These are phyloP conservation scores for Eulithis prunata DNA, from an alignment of 2,888 invertebrate species.

Conservation along the genomic window DNA sequence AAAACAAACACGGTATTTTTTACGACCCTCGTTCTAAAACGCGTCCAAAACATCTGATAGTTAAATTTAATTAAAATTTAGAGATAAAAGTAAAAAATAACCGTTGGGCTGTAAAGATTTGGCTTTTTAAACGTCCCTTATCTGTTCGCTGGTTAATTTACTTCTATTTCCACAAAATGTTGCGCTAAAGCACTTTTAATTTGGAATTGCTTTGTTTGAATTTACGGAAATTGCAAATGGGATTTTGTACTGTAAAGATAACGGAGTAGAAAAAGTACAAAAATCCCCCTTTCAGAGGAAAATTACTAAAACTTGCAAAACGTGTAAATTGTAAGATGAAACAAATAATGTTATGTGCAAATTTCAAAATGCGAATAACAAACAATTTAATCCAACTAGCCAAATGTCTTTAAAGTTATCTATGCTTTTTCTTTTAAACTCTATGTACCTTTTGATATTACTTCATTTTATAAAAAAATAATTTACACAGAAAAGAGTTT, in stretches of 20 bases:
- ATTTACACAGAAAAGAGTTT: too few relatives aligned
- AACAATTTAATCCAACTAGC: too few relatives aligned
- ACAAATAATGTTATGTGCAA: not conserved
- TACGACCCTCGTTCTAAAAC: conserved; percentile 24
- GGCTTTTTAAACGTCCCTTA: conserved; percentile 33
- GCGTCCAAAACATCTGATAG: conserved; percentile 30
- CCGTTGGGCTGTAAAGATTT: conserved; percentile 32
- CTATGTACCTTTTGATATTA: too few relatives aligned
- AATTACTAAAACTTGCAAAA: not conserved
- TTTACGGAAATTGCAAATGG: conserved; percentile 36
- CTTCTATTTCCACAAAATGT: conserved; percentile 49
- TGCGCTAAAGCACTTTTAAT: conserved; percentile 45
- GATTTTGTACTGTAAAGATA: conserved; percentile 33
- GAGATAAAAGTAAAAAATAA: conserved; percentile 36
- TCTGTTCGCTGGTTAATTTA: conserved; percentile 49
- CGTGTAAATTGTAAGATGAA: not conserved
- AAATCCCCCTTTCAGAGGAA: not conserved
- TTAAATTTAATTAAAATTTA: conserved; percentile 35
- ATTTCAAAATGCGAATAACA: too few relatives aligned
- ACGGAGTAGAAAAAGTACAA: not conserved
- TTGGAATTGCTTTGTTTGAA: conserved; percentile 48
- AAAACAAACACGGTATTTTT: conserved; percentile 30
- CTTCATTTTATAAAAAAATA: too few relatives aligned
- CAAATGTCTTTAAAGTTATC: too few relatives aligned
- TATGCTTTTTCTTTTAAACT: too few relatives aligned